Evolutionary conservation across 2,888 invertebrate genomes (phyloP).

Genomic region (Hirtodrosophila confusa): DNA sequence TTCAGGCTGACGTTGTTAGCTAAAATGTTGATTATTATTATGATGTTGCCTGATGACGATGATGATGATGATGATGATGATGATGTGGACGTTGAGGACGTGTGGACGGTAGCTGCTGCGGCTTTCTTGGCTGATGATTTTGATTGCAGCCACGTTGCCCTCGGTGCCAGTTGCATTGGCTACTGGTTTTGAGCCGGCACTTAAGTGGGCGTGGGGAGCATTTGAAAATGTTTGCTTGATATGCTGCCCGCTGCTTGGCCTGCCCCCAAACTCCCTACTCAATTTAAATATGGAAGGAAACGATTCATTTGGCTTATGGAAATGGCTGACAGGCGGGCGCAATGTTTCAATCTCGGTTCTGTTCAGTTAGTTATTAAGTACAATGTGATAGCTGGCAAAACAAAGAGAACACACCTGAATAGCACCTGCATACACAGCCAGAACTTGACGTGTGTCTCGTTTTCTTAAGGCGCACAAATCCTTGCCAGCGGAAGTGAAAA

Average conservation of each 20-base stretch:
- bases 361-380: conserved; percentile 32
- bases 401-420: conserved; percentile 14
- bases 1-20: conserved; percentile 55
- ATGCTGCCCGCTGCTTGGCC: conserved; percentile 18
- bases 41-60: conserved; percentile 20
- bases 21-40: conserved; percentile 59
- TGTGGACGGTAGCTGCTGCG: conserved; percentile 27
- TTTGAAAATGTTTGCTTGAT: conserved; percentile 64
- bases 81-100: conserved; percentile 41
- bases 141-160: conserved; percentile 56
- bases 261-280: conserved; percentile 24
- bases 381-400: conserved; percentile 17
- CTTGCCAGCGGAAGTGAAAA: conserved; percentile 56
- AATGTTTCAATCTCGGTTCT: conserved; percentile 66
- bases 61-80: conserved; percentile 49
- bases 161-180: conserved; percentile 52
- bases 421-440: conserved; percentile 19
- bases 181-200: conserved; percentile 66
- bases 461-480: conserved; percentile 1
- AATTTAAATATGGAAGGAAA: conserved; percentile 68
- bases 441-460: conserved; percentile 24
- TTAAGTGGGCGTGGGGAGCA: conserved; percentile 66
- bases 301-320: conserved; percentile 64
- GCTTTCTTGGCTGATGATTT: conserved; percentile 28
- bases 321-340: conserved; percentile 54